A percentile compares a stretch with the other conserved stretches of the same genome.
Evolutionary conservation across 1,140 invertebrate species (phyloP).

Genomic region (Odontomachus brunneus): DNA sequence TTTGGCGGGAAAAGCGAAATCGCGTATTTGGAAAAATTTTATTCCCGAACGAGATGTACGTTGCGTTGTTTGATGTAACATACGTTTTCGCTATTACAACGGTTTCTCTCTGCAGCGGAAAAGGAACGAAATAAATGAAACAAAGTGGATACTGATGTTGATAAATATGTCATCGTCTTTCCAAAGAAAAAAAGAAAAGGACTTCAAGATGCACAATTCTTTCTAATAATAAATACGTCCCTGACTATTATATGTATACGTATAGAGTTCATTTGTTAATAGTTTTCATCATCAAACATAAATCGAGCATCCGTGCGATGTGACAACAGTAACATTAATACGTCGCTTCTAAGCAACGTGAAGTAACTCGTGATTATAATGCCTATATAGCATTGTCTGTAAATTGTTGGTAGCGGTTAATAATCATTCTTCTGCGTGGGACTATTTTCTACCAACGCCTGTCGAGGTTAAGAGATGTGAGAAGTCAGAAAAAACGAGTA

Average conservation of each 20-base stretch:
- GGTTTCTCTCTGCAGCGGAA: too few relatives aligned
- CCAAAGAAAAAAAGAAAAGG: too few relatives aligned
- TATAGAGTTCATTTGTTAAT: not conserved
- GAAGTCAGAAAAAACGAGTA: not conserved
- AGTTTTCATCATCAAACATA: not conserved
- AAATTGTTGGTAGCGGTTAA: not conserved
- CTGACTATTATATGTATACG: not conserved
- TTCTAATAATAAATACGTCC: not conserved
- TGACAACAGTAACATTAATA: not conserved
- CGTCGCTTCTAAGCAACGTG: not conserved
- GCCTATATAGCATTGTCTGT: not conserved
- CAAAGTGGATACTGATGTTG: too few relatives aligned
- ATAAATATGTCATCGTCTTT: too few relatives aligned
- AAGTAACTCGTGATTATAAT: constrained; percentile 2
- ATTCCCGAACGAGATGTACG: too few relatives aligned
- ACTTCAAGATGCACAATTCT: too few relatives aligned
- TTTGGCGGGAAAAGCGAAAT: too few relatives aligned
- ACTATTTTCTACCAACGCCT: not conserved
- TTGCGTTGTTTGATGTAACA: too few relatives aligned
- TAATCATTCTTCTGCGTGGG: too few relatives aligned
- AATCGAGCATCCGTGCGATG: not conserved
- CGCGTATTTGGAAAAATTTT: too few relatives aligned
- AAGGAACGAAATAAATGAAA: too few relatives aligned
- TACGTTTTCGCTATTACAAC: too few relatives aligned
- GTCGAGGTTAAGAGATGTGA: constrained; percentile 22